Conservation (phyloP, 2,888 invertebrate species). For the Boloria selene region DNA sequence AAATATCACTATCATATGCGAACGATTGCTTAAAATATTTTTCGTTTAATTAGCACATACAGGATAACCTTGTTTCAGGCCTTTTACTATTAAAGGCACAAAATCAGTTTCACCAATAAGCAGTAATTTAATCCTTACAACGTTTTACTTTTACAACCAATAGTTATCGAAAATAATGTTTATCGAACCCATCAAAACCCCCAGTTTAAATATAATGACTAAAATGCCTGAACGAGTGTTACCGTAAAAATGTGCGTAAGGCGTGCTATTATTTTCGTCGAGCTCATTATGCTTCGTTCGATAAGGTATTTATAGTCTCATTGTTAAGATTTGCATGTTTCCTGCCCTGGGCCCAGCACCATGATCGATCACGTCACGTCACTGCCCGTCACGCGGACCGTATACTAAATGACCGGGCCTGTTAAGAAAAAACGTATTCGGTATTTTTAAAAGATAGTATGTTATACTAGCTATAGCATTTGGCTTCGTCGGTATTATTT, state of each 20-base stretch:
- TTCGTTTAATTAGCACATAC: too few species aligned
- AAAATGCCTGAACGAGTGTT: background rate
- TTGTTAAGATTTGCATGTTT: conserved; percentile 33
- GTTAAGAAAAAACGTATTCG: background rate
- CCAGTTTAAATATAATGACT: too few species aligned
- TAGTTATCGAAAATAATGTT: too few species aligned
- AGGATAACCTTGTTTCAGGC: too few species aligned
- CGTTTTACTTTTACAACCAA: too few species aligned
- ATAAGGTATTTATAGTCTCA: conserved; percentile 34
- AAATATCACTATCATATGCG: too few species aligned
- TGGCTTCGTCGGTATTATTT: too few species aligned
- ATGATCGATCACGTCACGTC: conserved; percentile 27
- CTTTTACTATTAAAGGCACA: too few species aligned
- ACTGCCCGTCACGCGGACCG: conserved; percentile 7
- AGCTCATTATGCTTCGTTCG: conserved; percentile 15
- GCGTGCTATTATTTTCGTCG: background rate
- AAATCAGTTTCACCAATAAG: too few species aligned
- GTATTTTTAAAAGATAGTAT: background rate
- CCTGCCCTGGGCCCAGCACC: conserved; percentile 13
- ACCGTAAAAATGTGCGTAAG: background rate
- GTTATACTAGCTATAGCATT: too few species aligned
- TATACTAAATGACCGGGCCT: background rate
- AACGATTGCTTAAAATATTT: too few species aligned
- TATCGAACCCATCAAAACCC: too few species aligned
- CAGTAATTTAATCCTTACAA: background rate